Percentiles rank a stretch among this genome's conserved stretches.
Evolutionary conservation across 1,140 invertebrate species (phyloP).

Genomic region (Drosophila jambulina): DNA sequence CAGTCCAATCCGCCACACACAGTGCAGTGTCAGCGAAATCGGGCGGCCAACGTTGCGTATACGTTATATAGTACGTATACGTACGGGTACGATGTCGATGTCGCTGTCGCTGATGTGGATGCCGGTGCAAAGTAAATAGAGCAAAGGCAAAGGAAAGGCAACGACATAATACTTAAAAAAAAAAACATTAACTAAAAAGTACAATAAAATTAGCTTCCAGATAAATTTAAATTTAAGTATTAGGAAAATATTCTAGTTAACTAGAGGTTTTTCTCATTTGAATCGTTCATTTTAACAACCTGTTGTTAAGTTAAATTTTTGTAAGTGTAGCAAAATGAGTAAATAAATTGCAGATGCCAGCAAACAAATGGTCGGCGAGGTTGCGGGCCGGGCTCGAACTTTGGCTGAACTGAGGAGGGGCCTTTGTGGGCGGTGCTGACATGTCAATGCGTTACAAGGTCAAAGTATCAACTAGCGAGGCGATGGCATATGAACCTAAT

Average conservation of each 20-base stretch:
- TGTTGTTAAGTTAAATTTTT: background rate
- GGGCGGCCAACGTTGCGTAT: constrained; percentile 35
- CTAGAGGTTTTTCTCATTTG: background rate
- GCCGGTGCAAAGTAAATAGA: constrained; percentile 66
- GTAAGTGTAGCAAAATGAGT: constrained; percentile 32
- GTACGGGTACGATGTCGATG: constrained; percentile 6
- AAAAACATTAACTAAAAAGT: background rate
- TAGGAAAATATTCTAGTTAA: background rate
- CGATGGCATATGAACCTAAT: constrained; percentile 73
- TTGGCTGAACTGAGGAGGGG: constrained; percentile 27
- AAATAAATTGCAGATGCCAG: constrained; percentile 75
- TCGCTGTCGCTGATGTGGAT: constrained; percentile 26
- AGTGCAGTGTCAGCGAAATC: constrained; percentile 40
- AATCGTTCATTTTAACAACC: background rate
- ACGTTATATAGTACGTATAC: constrained; percentile 21
- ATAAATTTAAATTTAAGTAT: background rate
- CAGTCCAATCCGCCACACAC: background rate
- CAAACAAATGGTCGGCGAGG: constrained; percentile 54
- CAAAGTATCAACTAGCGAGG: constrained; percentile 70
- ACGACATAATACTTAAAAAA: background rate
- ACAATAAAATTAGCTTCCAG: background rate
- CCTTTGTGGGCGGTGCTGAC: constrained; percentile 29
- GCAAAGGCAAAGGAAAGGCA: constrained; percentile 27
- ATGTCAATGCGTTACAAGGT: constrained; percentile 66
- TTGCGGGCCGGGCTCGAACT: constrained; percentile 28